phyloP scores from a whole-genome alignment of 2,113 vertebrate genomes.

The Cryptomyrus ogoouensis region DNA sequence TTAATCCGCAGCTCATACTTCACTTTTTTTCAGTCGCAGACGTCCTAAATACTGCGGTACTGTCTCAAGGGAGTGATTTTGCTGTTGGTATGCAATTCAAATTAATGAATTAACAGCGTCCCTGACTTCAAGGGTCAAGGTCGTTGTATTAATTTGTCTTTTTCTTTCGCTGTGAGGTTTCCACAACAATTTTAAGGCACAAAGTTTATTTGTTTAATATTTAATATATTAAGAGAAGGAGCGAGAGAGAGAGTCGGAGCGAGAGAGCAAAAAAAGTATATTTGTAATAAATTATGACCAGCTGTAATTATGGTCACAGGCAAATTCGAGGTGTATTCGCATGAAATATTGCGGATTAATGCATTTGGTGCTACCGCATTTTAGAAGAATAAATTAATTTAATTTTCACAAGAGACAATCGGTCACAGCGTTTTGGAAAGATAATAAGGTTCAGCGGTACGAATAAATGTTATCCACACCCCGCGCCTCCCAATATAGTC shows the following conservation, averaged over 20 bases:
- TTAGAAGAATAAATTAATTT: neutral
- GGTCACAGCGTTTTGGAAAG: neutral
- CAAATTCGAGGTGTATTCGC: neutral
- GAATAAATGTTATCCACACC: neutral
- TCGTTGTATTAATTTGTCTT: neutral
- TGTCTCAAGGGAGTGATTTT: neutral
- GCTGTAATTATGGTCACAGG: neutral
- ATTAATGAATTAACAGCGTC: neutral
- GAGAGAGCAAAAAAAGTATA: neutral
- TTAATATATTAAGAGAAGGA: neutral
- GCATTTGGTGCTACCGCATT: neutral
- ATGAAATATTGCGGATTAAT: neutral
- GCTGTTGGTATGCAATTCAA: neutral
- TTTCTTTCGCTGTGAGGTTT: neutral
- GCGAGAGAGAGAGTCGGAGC: neutral
- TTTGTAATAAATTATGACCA: neutral
- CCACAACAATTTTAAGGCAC: neutral
- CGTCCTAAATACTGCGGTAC: neutral
- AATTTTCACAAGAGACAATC: neutral
- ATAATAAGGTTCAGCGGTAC: neutral
- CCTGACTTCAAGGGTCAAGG: neutral
- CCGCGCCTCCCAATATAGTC: neutral
- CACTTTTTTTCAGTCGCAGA: neutral
- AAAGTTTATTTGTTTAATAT: neutral
- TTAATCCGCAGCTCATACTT: neutral